Percentiles rank a stretch among this genome's conserved stretches.
Evolutionary conservation across 2,888 invertebrate genomes (phyloP).

Genomic region (Sipha maydis): DNA sequence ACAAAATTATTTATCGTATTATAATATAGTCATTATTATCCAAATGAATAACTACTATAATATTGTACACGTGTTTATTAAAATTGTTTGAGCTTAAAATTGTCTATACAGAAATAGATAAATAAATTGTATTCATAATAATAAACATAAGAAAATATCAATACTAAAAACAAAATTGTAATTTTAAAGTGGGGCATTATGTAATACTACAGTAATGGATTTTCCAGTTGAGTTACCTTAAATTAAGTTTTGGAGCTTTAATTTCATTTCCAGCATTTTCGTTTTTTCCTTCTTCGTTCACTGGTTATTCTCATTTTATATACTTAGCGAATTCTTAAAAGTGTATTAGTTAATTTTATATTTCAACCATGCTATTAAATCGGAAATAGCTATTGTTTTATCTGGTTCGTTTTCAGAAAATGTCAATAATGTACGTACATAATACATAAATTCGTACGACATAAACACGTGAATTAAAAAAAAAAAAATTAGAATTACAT

Average conservation of each 20-base stretch:
- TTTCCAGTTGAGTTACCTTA: conserved; percentile 43
- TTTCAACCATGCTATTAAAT: conserved; percentile 5
- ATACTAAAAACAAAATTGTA: conserved; percentile 6
- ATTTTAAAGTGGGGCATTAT: conserved; percentile 26
- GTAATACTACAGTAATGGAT: conserved; percentile 25
- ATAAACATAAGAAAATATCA: not conserved
- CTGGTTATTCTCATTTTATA: not conserved
- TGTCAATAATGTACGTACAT: not conserved
- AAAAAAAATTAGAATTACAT: not conserved
- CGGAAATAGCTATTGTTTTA: conserved; percentile 23
- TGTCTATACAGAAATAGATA: not conserved
- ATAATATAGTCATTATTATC: not conserved
- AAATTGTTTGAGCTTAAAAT: not conserved
- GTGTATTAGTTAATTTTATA: conserved; percentile 10
- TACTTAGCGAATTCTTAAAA: not conserved
- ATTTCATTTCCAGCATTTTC: conserved; percentile 33
- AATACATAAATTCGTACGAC: not conserved
- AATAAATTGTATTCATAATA: not conserved
- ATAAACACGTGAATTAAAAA: not conserved
- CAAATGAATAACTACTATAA: not conserved
- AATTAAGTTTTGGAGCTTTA: conserved; percentile 39
- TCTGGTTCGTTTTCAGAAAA: not conserved
- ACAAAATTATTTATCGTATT: conserved; percentile 5
- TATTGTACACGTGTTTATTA: not conserved
- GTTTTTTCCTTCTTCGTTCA: not conserved